phyloP scores from a whole-genome alignment of 2,113 vertebrate species.

The Eptesicus fuscus region DNA sequence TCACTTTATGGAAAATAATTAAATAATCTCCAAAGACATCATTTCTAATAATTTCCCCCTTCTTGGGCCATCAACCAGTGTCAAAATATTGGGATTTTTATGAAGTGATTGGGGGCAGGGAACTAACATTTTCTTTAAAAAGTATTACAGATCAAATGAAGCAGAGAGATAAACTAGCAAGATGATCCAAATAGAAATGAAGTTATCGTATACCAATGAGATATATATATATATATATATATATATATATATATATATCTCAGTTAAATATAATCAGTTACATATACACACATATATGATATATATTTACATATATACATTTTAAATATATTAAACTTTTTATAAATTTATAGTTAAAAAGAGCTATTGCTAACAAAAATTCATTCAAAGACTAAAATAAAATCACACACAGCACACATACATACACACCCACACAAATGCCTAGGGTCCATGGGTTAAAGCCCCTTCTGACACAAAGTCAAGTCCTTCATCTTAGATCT shows the following conservation, averaged over 20 bases:
- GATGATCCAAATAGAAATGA: neutral
- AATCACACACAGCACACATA: neutral
- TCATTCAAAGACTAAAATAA: neutral
- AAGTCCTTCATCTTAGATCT: neutral
- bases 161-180: neutral
- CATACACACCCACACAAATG: neutral
- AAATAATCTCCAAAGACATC: neutral
- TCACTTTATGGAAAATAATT: neutral
- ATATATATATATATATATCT: neutral
- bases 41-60: neutral
- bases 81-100: neutral
- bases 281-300: neutral
- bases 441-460: neutral
- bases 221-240: neutral
- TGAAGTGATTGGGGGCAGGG: neutral
- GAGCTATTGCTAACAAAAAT: neutral
- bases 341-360: neutral
- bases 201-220: neutral
- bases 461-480: neutral
- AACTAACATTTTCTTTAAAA: neutral
- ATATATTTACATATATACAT: neutral
- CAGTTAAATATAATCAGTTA: neutral
- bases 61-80: neutral
- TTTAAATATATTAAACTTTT: neutral
- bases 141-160: neutral